Conservation (phyloP, 2,797 vertebrate species). For the Onychomys leucogaster region DNA sequence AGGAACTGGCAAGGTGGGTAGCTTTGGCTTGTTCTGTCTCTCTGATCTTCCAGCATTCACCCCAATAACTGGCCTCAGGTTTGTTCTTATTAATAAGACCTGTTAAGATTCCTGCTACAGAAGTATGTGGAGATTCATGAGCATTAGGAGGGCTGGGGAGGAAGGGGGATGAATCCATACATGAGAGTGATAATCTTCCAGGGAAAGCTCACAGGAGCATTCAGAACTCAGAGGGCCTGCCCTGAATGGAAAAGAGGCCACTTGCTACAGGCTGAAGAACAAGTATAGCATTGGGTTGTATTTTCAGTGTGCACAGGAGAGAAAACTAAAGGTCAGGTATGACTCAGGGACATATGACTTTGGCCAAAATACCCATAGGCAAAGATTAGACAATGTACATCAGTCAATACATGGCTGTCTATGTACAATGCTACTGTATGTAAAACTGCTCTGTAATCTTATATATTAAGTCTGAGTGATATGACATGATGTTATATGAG, state of each 20-base stretch:
- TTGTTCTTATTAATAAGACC: no score
- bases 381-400: neutral
- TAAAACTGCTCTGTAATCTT: neutral
- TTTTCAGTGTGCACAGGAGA: neutral
- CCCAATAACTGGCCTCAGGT: no score
- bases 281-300: neutral
- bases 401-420: neutral
- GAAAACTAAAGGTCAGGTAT: neutral
- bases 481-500: neutral
- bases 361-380: neutral
- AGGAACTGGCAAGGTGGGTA: no score
- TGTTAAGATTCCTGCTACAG: no score
- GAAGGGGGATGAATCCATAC: neutral
- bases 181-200: constrained; percentile 21
- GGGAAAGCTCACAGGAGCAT: neutral
- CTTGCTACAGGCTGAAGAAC: neutral
- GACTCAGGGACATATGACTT: neutral
- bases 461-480: neutral
- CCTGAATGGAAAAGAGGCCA: neutral
- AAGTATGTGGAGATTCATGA: neutral
- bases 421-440: neutral
- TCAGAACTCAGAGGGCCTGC: neutral
- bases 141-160: constrained; percentile 29
- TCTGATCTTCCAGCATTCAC: no score
- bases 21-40: no score